A percentile compares a stretch with the other conserved stretches of the same genome.
Evolutionary conservation across 1,140 invertebrate genomes (phyloP).

Genomic region (Euura saliciscinereae): DNA sequence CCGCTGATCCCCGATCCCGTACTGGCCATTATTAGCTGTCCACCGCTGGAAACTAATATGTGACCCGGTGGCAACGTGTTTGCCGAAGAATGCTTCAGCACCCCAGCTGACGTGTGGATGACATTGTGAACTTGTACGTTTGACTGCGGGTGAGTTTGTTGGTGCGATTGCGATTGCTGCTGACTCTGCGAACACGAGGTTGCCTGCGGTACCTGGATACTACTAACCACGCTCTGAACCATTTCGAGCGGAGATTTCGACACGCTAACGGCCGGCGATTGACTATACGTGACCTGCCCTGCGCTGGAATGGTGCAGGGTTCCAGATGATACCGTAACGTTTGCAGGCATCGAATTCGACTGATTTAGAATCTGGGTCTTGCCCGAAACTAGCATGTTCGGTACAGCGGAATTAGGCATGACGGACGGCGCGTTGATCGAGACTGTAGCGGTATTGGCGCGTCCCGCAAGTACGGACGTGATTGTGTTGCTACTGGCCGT

Average conservation of each 20-base stretch:
- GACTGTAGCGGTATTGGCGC: constrained; percentile 75
- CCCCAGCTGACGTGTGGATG: constrained; percentile 46
- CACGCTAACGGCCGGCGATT: constrained; percentile 47
- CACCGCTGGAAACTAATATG: constrained; percentile 75
- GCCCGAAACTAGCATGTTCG: constrained; percentile 41
- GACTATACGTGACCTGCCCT: constrained; percentile 33
- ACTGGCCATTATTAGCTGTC: constrained; percentile 73
- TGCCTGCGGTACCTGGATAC: constrained; percentile 69
- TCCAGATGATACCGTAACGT: constrained; percentile 42
- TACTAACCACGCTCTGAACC: constrained; percentile 81
- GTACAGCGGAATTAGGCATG: constrained; percentile 48
- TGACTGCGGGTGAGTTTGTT: constrained; percentile 35
- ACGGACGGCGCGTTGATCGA: constrained; percentile 70
- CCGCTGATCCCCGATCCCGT: constrained; percentile 61
- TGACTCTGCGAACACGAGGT: constrained; percentile 40
- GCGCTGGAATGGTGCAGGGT: constrained; percentile 31
- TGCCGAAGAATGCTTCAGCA: constrained; percentile 57
- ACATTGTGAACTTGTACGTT: constrained; percentile 54
- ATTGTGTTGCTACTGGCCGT: constrained; percentile 77
- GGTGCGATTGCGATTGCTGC: constrained; percentile 35
- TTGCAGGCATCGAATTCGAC: constrained; percentile 26
- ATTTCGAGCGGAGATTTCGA: constrained; percentile 79
- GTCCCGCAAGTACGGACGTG: constrained; percentile 76
- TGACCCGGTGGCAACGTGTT: constrained; percentile 67
- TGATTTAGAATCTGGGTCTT: constrained; percentile 42